Percentiles rank a stretch among this genome's conserved stretches.
These are phyloP conservation scores for Mya arenaria DNA, from an alignment of 1,140 invertebrate species.

Conservation along the genomic window DNA sequence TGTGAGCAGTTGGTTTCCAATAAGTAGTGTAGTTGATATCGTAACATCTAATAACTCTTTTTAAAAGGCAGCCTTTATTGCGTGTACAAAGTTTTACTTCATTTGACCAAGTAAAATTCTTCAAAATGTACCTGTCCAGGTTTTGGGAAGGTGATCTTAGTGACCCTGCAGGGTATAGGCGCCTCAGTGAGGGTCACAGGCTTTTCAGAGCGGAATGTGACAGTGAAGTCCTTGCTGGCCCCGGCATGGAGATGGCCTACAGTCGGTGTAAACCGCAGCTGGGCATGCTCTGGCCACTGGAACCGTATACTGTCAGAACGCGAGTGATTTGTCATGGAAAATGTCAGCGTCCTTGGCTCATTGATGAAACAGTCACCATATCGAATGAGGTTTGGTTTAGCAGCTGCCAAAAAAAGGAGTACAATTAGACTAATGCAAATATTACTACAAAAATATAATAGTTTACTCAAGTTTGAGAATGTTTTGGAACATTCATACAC, in stretches of 20 bases:
- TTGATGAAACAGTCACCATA: constrained; percentile 80
- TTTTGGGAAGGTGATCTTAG: constrained; percentile 79
- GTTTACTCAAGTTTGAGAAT: no score
- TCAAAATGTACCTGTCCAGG: constrained; percentile 50
- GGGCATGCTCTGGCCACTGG: constrained; percentile 76
- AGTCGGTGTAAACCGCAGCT: constrained; percentile 77
- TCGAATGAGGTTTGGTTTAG: constrained; percentile 78
- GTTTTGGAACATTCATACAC: no score
- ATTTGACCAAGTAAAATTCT: no score
- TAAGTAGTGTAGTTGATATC: no score
- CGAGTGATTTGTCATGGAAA: constrained; percentile 80
- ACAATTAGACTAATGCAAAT: no score
- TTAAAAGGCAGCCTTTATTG: no score
- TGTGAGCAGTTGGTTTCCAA: no score
- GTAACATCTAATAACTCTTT: no score
- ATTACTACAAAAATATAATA: no score
- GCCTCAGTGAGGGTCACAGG: constrained; percentile 72
- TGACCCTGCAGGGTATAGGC: constrained; percentile 72
- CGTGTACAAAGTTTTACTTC: no score
- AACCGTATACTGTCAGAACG: constrained; percentile 76
- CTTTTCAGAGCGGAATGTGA: constrained; percentile 77
- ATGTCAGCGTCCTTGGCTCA: constrained; percentile 74
- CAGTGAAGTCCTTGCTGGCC: constrained; percentile 76
- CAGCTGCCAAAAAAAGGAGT: constrained; percentile 78
- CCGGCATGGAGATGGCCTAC: constrained; percentile 78